phyloP scores from a whole-genome alignment of 30 jellyfish, hydroid and myxozoan species.

The Aurelia aurita region DNA sequence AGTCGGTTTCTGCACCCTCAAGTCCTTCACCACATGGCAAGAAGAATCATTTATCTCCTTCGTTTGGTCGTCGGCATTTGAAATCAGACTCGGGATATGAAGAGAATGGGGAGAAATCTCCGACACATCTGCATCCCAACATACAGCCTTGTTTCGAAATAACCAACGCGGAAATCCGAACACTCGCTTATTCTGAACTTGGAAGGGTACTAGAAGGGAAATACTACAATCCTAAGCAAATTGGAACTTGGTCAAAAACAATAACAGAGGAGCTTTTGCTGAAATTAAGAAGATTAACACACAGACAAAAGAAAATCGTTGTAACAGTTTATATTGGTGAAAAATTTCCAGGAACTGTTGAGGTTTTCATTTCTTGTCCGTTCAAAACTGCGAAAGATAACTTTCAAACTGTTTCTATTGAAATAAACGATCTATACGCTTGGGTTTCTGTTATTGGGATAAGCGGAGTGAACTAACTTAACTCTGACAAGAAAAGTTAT shows the following conservation, averaged over 20 bases:
- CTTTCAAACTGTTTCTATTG: conserved; percentile 61
- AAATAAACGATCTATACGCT: conserved; percentile 67
- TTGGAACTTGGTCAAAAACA: conserved; percentile 56
- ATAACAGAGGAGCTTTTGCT: conserved; percentile 58
- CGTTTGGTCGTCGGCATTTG: conserved; percentile 10
- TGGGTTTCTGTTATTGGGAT: conserved; percentile 63
- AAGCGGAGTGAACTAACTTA: not conserved
- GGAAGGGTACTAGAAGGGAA: conserved; percentile 60
- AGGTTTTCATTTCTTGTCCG: conserved; percentile 66
- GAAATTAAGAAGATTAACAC: conserved; percentile 44
- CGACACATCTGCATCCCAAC: conserved; percentile 25
- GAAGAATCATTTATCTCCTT: conserved; percentile 23
- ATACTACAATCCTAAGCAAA: conserved; percentile 48
- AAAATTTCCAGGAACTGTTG: conserved; percentile 65
- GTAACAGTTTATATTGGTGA: conserved; percentile 76
- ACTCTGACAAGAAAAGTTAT: too few relatives aligned
- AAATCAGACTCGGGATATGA: conserved; percentile 39
- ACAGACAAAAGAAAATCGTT: conserved; percentile 52
- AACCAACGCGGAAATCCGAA: conserved; percentile 48
- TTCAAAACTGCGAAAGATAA: conserved; percentile 33
- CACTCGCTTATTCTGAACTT: conserved; percentile 48
- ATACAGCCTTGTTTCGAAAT: not conserved
- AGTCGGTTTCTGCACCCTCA: conserved; percentile 50
- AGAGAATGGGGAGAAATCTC: conserved; percentile 53
- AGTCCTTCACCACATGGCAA: conserved; percentile 25